phyloP scores from a whole-genome alignment of 1,140 invertebrate species.

The Neodiprion virginianus region DNA sequence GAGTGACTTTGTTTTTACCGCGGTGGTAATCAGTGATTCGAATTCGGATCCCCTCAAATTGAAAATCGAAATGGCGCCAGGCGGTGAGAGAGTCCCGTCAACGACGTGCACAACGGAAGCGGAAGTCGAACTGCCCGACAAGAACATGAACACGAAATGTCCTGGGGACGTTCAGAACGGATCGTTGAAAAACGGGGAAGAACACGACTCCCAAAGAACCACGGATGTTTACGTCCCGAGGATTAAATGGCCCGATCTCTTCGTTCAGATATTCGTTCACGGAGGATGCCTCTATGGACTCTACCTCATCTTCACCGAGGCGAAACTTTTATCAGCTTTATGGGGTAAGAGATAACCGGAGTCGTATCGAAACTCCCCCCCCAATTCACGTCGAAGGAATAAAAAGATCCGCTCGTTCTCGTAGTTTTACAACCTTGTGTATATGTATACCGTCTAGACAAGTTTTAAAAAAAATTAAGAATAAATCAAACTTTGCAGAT shows the following conservation, averaged over 20 bases:
- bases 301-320: conserved; percentile 69
- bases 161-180: conserved; percentile 12
- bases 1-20: too few relatives aligned
- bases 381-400: neutral
- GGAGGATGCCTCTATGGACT: conserved; percentile 73
- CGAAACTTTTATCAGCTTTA: conserved; percentile 70
- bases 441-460: neutral
- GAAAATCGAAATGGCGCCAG: conserved; percentile 27
- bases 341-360: conserved; percentile 70
- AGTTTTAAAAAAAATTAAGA: too few relatives aligned
- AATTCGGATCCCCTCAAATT: too few relatives aligned
- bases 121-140: conserved; percentile 7
- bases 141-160: conserved; percentile 15
- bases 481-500: too few relatives aligned
- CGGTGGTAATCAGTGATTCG: too few relatives aligned
- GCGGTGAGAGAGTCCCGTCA: conserved; percentile 33
- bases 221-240: conserved; percentile 65
- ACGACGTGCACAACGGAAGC: conserved; percentile 15
- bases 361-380: too few relatives aligned
- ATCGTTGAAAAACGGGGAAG: conserved; percentile 7
- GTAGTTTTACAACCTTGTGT: neutral
- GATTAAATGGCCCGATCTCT: conserved; percentile 74
- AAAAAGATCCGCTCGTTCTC: neutral
- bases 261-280: conserved; percentile 73
- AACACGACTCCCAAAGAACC: conserved; percentile 34